Evolutionary conservation across 2,797 vertebrate species (phyloP), one percentile per base, ranked within the genome.

Genomic region (Novumbra hubbsi): DNA sequence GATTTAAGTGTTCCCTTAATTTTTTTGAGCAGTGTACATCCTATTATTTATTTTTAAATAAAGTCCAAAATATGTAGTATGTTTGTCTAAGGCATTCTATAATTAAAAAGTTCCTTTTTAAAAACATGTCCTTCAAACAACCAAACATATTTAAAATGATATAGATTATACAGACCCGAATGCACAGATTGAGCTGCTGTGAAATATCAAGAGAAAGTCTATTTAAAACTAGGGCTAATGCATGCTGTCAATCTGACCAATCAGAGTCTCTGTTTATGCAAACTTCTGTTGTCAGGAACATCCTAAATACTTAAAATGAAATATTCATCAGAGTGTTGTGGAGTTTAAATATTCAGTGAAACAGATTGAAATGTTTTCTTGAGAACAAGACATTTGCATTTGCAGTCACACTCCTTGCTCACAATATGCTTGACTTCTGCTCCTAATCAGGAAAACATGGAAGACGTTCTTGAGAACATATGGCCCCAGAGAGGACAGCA

Each of bases 361-460:
- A 84, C 82, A 83, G 76, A 86, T 78, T 70, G 75, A 63, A 80
- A 72, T 62, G 41, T 50, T 50, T 49, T 7, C 30, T 27, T 32
- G 76, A 4, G 11, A 78, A 84, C 77, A 79, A 76, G 72, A 74
- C 49, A 86, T 91, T 83, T 82, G 70, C 48, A 85, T 91, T 83
- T 82, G 69, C 17, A 2, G 79, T 5, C 14, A 30, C 19, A 48
- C 34, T 14, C 2, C 57, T 83, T 83, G 77, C 78, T 67, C 76
- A 84, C 73, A 52, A 78, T 75, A 52, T 69, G 79, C 65, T 78
- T 24, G 62, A 79, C 76, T 76, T 82, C 38, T 70, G 68, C 68
- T 78, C 57, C 52, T 78, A 81, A 78, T 84, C 71, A 73, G 78
- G 71, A 68, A 45, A 81, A 77, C 78, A 84, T 73, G 75, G 63